These are phyloP conservation scores for Dendrolimus houi DNA, from an alignment of 2,888 invertebrate genomes.

Conservation along the genomic window DNA sequence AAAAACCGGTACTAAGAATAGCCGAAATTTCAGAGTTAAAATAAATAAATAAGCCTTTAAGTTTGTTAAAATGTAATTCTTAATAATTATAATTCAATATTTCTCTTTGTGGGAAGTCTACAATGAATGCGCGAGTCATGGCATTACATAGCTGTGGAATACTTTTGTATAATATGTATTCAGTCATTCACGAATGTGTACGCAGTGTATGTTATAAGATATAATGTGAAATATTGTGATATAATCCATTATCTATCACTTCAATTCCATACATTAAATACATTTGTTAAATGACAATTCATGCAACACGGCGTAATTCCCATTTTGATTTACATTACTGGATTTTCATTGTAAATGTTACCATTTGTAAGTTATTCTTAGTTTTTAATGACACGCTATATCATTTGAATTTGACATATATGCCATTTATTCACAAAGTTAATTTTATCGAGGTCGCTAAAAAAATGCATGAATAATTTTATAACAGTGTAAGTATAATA, in stretches of 20 bases:
- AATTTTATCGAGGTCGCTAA: neutral
- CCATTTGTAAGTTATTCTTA: conserved; percentile 69
- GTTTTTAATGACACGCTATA: neutral
- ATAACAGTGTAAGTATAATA: neutral
- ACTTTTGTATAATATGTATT: neutral
- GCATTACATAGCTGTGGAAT: too few relatives aligned
- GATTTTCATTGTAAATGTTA: conserved; percentile 70
- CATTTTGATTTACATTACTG: conserved; percentile 5
- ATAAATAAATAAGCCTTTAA: too few relatives aligned
- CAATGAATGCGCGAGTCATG: too few relatives aligned
- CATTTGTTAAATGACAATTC: neutral
- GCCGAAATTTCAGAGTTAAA: too few relatives aligned
- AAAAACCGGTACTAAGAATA: too few relatives aligned
- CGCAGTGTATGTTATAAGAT: conserved; percentile 21
- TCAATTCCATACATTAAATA: conserved; percentile 41
- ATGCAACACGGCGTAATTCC: neutral
- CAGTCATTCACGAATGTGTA: neutral
- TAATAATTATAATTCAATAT: too few relatives aligned
- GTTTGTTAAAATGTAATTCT: too few relatives aligned
- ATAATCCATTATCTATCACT: conserved; percentile 51
- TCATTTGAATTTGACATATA: neutral
- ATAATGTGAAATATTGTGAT: conserved; percentile 58
- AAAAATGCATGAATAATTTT: neutral
- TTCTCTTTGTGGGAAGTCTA: too few relatives aligned
- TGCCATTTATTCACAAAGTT: neutral